phyloP scores from a whole-genome alignment of 2,113 vertebrate species.

The Rhynchopsitta pachyrhyncha region DNA sequence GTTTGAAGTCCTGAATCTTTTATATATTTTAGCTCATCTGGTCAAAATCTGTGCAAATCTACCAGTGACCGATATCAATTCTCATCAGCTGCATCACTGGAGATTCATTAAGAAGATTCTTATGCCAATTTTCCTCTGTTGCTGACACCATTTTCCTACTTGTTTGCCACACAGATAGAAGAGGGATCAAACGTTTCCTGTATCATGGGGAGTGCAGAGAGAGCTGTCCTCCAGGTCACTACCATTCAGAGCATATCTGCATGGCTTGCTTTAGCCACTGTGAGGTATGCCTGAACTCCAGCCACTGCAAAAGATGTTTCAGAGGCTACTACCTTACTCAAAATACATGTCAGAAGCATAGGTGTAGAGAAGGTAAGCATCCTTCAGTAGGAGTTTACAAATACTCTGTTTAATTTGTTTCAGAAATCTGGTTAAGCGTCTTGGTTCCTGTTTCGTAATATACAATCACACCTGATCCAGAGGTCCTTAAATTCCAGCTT shows the following conservation, averaged over 20 bases:
- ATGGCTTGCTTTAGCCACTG: conserved; percentile 80
- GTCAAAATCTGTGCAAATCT: background rate
- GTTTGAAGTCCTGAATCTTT: background rate
- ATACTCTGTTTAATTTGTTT: background rate
- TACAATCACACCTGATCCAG: background rate
- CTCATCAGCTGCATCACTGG: background rate
- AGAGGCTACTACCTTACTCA: conserved; percentile 70
- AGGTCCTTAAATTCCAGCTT: background rate
- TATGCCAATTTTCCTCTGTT: background rate
- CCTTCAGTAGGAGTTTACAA: background rate
- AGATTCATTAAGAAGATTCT: background rate
- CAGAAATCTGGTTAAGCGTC: background rate
- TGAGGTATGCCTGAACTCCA: conserved; percentile 70
- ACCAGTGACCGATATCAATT: background rate
- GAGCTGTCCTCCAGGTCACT: conserved; percentile 77
- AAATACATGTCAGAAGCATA: conserved; percentile 75
- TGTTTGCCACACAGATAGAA: conserved; percentile 73
- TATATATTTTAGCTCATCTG: background rate
- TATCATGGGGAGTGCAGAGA: conserved; percentile 79
- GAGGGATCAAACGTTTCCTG: conserved; percentile 73
- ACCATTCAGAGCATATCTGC: conserved; percentile 70
- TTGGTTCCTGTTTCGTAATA: background rate
- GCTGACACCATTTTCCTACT: background rate
- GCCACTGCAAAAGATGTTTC: conserved; percentile 78
- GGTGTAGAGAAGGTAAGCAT: conserved; percentile 81